phyloP scores from a whole-genome alignment of 2,888 invertebrate species.

The Cheilosia grossa region DNA sequence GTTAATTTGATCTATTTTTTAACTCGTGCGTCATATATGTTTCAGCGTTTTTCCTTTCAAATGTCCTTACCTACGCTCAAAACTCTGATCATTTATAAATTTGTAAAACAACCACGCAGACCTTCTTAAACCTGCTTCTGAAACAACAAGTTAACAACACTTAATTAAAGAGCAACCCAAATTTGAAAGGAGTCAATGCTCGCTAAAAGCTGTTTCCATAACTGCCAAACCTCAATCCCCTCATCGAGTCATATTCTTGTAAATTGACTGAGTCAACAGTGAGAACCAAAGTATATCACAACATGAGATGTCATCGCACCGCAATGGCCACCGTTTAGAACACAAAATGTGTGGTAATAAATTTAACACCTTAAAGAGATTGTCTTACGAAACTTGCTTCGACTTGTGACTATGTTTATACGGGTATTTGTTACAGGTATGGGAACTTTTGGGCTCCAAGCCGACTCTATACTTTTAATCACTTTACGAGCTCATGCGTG shows the following conservation, averaged over 20 bases:
- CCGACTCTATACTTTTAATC: background rate
- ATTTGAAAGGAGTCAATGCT: constrained; percentile 15
- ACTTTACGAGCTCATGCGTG: constrained; percentile 7
- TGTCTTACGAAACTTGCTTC: constrained; percentile 4
- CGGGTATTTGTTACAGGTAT: constrained; percentile 1
- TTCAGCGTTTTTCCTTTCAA: no score
- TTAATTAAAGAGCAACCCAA: background rate
- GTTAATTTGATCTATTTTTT: no score
- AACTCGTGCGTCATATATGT: no score
- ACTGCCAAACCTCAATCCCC: constrained; percentile 25
- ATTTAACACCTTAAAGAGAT: constrained; percentile 35
- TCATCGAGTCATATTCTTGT: constrained; percentile 53
- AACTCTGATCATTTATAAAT: background rate
- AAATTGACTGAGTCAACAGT: constrained; percentile 40
- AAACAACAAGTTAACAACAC: background rate
- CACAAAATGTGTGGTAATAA: constrained; percentile 28
- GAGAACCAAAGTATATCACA: constrained; percentile 2
- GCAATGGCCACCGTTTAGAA: constrained; percentile 17
- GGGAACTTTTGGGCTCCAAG: constrained; percentile 13
- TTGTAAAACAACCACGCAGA: background rate
- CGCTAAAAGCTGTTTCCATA: constrained; percentile 39
- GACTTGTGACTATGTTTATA: background rate
- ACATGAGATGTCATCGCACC: constrained; percentile 30
- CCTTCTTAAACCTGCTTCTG: background rate
- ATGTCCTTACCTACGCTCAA: background rate